Percentiles rank a stretch among this genome's conserved stretches.
These are phyloP conservation scores for Macrophya annulata DNA, from an alignment of 2,888 invertebrate species.

Conservation along the genomic window DNA sequence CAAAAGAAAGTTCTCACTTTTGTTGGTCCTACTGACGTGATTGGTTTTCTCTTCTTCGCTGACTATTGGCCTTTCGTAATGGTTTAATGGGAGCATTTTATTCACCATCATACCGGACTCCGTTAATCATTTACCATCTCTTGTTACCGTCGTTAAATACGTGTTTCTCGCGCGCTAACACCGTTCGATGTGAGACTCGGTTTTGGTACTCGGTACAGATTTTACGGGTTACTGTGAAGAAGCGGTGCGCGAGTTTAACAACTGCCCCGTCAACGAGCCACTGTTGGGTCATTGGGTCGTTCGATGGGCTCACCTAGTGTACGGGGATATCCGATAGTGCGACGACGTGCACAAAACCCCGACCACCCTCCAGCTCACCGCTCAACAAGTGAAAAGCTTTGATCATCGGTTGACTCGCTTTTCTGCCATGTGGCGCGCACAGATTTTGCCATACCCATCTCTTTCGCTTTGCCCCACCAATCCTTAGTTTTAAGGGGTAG, in stretches of 20 bases:
- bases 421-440: slow-evolving; percentile 28
- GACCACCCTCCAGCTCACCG: slow-evolving; percentile 26
- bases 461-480: background rate
- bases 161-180: slow-evolving; percentile 39
- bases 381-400: slow-evolving; percentile 53
- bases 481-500: background rate
- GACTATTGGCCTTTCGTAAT: background rate
- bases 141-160: background rate
- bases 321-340: slow-evolving; percentile 51
- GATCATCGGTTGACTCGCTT: slow-evolving; percentile 51
- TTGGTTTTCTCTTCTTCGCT: background rate
- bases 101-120: background rate
- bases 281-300: slow-evolving; percentile 46
- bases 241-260: slow-evolving; percentile 48
- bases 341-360: slow-evolving; percentile 49
- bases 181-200: slow-evolving; percentile 37
- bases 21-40: background rate
- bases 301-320: slow-evolving; percentile 38
- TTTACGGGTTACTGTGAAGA: slow-evolving; percentile 24
- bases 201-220: slow-evolving; percentile 39
- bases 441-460: slow-evolving; percentile 16
- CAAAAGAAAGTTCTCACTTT: background rate
- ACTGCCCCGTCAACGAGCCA: slow-evolving; percentile 34
- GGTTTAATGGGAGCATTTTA: background rate
- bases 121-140: background rate